Conservation (phyloP, 2,797 vertebrate species). For the Gymnoscopelus braueri region DNA sequence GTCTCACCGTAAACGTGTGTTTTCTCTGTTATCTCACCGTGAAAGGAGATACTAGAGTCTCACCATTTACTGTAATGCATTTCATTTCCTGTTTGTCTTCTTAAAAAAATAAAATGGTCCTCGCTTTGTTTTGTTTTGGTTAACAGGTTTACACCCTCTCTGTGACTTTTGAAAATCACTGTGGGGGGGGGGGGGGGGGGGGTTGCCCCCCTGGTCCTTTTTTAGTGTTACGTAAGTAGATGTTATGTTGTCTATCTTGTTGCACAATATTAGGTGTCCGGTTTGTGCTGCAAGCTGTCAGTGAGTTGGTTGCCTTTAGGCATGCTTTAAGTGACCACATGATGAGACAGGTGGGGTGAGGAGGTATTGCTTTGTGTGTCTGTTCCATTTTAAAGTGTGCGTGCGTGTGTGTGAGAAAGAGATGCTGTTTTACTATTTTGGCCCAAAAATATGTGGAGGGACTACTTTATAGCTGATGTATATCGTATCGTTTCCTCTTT, state of each 20-base stretch:
- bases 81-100: neutral
- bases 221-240: constrained; percentile 48
- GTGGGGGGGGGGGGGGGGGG: constrained; percentile 30
- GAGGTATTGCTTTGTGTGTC: constrained; percentile 43
- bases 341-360: constrained; percentile 58
- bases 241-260: constrained; percentile 60
- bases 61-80: neutral
- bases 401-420: neutral
- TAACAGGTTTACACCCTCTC: constrained; percentile 42
- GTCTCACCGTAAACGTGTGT: constrained; percentile 19
- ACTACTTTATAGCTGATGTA: too few relatives aligned
- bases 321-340: constrained; percentile 60
- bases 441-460: too few relatives aligned
- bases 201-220: neutral
- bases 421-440: too few relatives aligned
- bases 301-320: constrained; percentile 57
- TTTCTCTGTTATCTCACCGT: constrained; percentile 5
- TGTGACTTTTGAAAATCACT: constrained; percentile 41
- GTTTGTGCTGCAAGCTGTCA: constrained; percentile 54
- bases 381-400: constrained; percentile 40
- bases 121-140: neutral
- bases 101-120: too few relatives aligned
- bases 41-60: neutral
- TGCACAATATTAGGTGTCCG: constrained; percentile 69
- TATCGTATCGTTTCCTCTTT: too few relatives aligned